Evolutionary conservation across 2,888 invertebrate genomes (phyloP), one percentile per base, ranked within the genome.

Genomic region (Blastobasis lacticolella): DNA sequence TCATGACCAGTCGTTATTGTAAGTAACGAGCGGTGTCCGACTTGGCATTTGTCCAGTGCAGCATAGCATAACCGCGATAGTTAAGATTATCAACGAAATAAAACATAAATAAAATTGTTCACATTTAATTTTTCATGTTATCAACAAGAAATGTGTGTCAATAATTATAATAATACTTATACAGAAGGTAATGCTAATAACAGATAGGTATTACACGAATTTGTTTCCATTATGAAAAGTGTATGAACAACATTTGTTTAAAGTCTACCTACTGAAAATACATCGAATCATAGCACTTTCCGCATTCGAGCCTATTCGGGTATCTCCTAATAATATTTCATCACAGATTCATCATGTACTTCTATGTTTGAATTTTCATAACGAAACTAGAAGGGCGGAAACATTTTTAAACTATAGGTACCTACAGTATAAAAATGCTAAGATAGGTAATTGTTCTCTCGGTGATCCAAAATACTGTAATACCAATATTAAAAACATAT

Each of bases 261-360:
- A 73, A 66, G 69, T 63, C 63, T 69, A 67, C 63, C 37, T 46
- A 46, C 5, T 5, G 6, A 10, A 40, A 45, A 5, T 36, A 6
- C 10, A 49, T 68, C 65, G 64, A 67, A 67, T 73, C 70, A 67
- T 69, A 69, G 69, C 65, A 67, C 64, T 69, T 70, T 71, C 73
- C 75, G 71, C 74, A 61, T 67, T 63, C 75, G 73, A 73, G 69
- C 64, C 23, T 23, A 23, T 23, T 23, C 23, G 23, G 23, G 67
- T 63, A 67, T 72, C 70, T 74, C 71, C 78, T 81, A 77, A 78
- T 73, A 78, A 72, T 78, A 81, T 74, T 78, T 79, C 77, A 87
- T 87, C 87, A 87, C 87, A 87, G 87, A 80, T 83, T 73, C 67
- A 74, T 77, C 75, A 80, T 87, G 87, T 87, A 87, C 86, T 86